phyloP scores from a whole-genome alignment of 1,140 invertebrate genomes.

The Hyphantria cunea region DNA sequence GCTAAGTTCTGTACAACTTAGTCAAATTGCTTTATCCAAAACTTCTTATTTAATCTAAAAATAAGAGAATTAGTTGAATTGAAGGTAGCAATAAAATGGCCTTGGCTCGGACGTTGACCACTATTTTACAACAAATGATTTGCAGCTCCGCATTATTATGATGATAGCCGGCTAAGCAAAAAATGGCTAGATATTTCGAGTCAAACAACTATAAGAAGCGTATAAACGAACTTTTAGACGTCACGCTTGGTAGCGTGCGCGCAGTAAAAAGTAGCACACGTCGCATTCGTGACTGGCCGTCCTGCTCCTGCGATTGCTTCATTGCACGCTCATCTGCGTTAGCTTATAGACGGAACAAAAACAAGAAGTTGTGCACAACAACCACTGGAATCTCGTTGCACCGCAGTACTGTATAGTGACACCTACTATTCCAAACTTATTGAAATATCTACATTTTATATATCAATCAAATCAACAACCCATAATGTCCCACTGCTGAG shows the following conservation, averaged over 20 bases:
- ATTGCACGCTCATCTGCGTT: constrained; percentile 21
- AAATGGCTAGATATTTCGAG: constrained; percentile 56
- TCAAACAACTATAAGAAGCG: constrained; percentile 62
- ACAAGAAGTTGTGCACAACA: no score
- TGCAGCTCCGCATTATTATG: constrained; percentile 52
- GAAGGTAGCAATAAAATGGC: constrained; percentile 39
- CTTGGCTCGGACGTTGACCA: constrained; percentile 45
- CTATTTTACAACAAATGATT: constrained; percentile 41
- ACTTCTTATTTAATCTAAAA: background rate
- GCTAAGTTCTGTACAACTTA: constrained; percentile 12
- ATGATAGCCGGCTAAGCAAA: constrained; percentile 44
- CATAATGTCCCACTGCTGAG: no score
- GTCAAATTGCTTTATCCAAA: constrained; percentile 6
- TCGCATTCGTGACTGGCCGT: constrained; percentile 49
- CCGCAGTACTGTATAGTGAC: no score
- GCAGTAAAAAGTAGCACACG: constrained; percentile 64
- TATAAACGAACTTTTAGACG: constrained; percentile 76
- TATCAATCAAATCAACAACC: no score
- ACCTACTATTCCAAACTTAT: no score
- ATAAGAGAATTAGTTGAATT: constrained; percentile 10
- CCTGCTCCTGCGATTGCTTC: constrained; percentile 26
- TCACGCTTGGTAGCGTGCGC: constrained; percentile 60
- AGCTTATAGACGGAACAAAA: no score
- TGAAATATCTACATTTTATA: no score
- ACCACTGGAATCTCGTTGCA: no score